Evolutionary conservation across 1,140 invertebrate genomes (phyloP), one percentile per base, ranked within the genome.

Genomic region (Dinothrombium tinctorium): DNA sequence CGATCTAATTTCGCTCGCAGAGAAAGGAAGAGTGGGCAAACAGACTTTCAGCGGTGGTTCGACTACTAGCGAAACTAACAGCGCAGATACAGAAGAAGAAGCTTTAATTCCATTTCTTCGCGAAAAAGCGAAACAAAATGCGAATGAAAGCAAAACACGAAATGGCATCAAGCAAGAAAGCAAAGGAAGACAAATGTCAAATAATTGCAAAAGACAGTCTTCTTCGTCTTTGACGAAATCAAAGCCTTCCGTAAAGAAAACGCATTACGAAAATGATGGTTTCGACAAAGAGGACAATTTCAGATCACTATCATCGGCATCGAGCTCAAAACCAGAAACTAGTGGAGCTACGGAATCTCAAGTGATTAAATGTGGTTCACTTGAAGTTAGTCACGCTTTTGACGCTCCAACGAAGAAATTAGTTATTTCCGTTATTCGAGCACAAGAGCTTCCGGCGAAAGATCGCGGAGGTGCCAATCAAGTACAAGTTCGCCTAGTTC

Each of bases 371-470:
- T 29, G 14, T 36, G 33, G 33, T 8, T 19, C 12, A n/a, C 60
- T 92, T 37, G 81, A 89, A 56, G 71, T 86, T 22, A 79, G 79
- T 9, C 71, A 90, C 53, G 62, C 77, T 11, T 90, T 87, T 55
- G 80, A 89, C 54, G 73, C 78, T 4, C 74, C 77, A 4, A 76
- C 81, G 58, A 68, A 74, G 14, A 82, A 77, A 57, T 82, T 92
- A 76, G 81, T 76, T 19, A 73, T 74, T 11, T 79, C 82, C 49
- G 72, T 92, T 7, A 64, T 89, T 44, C 80, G 87, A 62, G 83
- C 79, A 0, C 66, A 73, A 19, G 68, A 80, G 52, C 64, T 92
- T 50, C 75, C 82, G 33, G 59, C 68, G 51, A 58, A 73, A 61
- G 66, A 76, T 55, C 58, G 72, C 50, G 65, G 76, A 50, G 63